Percentiles rank a stretch among this genome's conserved stretches.
Evolutionary conservation across 1,140 invertebrate species (phyloP).

Genomic region (Trachelipus rathkii): DNA sequence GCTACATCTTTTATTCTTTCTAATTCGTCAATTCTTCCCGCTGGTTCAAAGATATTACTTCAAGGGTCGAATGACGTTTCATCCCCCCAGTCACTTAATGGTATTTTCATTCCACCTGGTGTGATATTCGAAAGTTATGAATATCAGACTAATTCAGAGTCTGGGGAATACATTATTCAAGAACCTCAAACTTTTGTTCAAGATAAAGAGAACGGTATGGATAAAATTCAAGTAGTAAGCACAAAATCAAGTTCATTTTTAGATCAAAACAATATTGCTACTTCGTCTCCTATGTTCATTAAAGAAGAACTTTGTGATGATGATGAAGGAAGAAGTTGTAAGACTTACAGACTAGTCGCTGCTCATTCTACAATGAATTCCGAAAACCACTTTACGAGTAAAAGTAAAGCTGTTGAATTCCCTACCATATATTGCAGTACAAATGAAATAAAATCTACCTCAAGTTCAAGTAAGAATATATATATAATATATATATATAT

Average conservation of each 20-base stretch:
- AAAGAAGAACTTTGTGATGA: not conserved
- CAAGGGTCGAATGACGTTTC: not conserved
- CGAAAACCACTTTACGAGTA: not conserved
- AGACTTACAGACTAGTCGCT: not conserved
- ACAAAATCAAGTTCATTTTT: not conserved
- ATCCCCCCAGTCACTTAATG: not conserved
- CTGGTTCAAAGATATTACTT: not conserved
- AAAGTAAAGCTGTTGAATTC: not conserved
- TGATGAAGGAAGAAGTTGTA: not conserved
- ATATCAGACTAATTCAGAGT: not conserved
- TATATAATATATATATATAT: too few species aligned
- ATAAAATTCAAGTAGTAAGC: not conserved
- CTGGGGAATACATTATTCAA: not conserved
- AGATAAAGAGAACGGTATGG: not conserved
- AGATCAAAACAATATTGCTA: not conserved
- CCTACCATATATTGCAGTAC: not conserved
- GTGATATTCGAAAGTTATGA: not conserved
- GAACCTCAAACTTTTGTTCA: not conserved
- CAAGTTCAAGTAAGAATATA: not conserved
- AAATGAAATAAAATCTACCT: not conserved
- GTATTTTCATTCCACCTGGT: not conserved
- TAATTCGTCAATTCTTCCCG: not conserved
- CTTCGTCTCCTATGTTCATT: not conserved
- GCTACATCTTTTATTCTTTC: not conserved
- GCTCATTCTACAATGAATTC: not conserved